A percentile compares a stretch with the other conserved stretches of the same genome.
Evolutionary conservation across 2,113 vertebrate genomes (phyloP).

Genomic region (Buteo buteo): DNA sequence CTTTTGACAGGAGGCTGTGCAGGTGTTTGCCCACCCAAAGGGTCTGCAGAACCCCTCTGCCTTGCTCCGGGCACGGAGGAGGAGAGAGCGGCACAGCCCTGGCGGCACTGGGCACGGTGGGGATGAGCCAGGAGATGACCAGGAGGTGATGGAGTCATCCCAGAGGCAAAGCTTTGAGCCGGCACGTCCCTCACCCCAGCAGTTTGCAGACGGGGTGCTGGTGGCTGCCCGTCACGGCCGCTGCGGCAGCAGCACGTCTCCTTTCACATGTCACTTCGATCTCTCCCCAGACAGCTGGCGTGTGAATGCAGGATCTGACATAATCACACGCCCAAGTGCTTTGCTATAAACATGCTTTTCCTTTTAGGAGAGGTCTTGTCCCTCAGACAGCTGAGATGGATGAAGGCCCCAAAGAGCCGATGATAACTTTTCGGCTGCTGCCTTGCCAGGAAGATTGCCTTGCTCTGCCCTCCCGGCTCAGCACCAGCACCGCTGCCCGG

Average conservation of each 20-base stretch:
- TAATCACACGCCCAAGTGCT: background rate
- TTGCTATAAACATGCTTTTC: background rate
- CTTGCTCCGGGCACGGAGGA: no score
- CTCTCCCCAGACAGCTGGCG: background rate
- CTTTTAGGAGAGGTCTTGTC: background rate
- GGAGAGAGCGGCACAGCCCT: background rate
- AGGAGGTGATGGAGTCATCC: background rate
- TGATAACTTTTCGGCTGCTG: background rate
- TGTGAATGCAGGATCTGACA: background rate
- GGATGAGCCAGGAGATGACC: background rate
- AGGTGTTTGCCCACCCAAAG: background rate
- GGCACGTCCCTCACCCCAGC: background rate
- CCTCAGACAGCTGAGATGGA: background rate
- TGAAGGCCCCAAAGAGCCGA: background rate
- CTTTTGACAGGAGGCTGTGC: background rate
- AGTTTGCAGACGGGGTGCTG: background rate
- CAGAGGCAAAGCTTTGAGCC: background rate
- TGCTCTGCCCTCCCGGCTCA: background rate
- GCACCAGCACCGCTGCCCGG: rapidly evolving
- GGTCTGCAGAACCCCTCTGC: background rate
- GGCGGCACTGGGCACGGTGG: background rate
- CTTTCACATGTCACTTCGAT: background rate
- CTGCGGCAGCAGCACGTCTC: background rate
- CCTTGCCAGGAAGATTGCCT: background rate
- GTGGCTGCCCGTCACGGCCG: background rate